Evolutionary conservation across 2,888 invertebrate genomes (phyloP).

Genomic region (Halictus ligatus): DNA sequence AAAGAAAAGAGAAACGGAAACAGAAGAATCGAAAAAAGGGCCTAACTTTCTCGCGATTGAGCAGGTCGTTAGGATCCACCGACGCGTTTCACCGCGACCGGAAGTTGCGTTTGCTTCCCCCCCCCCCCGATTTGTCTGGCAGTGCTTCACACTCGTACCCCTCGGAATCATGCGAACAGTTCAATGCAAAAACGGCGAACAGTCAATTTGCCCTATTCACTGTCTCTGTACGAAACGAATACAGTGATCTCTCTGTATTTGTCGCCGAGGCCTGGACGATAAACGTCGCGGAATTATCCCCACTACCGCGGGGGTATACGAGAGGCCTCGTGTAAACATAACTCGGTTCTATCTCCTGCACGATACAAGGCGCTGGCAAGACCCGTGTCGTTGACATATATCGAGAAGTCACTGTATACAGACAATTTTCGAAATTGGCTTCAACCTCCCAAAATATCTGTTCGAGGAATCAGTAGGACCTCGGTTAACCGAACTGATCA

Average conservation of each 20-base stretch:
- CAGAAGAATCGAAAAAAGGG: neutral
- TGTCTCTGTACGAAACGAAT: neutral
- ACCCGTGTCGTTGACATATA: too few species aligned
- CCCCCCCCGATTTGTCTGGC: conserved; percentile 40
- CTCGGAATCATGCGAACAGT: neutral
- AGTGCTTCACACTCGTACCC: conserved; percentile 36
- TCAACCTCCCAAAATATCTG: neutral
- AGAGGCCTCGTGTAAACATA: too few species aligned
- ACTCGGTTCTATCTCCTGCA: too few species aligned
- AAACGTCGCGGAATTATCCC: too few species aligned
- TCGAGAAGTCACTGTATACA: too few species aligned
- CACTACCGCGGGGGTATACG: too few species aligned
- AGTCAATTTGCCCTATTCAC: neutral
- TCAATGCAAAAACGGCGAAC: neutral
- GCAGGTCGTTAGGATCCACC: conserved; percentile 35
- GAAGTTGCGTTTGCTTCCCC: conserved; percentile 3
- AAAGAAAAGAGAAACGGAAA: neutral
- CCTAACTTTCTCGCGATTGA: conserved; percentile 30
- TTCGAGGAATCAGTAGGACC: neutral
- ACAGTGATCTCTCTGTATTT: too few species aligned
- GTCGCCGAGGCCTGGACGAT: too few species aligned
- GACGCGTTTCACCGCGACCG: conserved; percentile 34
- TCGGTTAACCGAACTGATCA: neutral
- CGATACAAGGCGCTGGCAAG: too few species aligned
- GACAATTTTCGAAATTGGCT: neutral